A percentile compares a stretch with the other conserved stretches of the same genome.
These are phyloP conservation scores for Acrocyrtus sp. DNA, from an alignment of 2,888 invertebrate genomes.

Conservation along the genomic window DNA sequence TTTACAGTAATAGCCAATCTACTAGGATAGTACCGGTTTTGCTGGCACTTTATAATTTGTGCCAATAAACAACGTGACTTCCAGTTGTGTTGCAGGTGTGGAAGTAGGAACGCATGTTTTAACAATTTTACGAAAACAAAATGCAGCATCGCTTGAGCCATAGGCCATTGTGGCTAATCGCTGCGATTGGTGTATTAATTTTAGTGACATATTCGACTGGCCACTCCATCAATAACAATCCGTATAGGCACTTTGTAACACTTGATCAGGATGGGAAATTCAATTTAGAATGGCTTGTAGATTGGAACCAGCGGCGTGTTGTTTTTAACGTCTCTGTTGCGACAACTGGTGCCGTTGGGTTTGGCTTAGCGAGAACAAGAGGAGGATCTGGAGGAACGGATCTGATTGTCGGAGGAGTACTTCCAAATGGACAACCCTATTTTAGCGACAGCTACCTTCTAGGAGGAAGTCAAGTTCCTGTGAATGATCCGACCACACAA, in stretches of 20 bases:
- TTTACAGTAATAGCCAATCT: too few species aligned
- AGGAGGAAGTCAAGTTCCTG: not conserved
- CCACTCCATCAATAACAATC: not conserved
- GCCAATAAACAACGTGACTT: too few species aligned
- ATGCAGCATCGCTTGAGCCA: too few species aligned
- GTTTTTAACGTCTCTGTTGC: slow-evolving; percentile 16
- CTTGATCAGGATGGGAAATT: not conserved
- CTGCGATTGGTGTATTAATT: not conserved
- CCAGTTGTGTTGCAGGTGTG: too few species aligned
- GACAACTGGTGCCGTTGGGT: slow-evolving; percentile 15
- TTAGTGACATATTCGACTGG: slow-evolving; percentile 1
- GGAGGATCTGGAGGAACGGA: slow-evolving; percentile 8
- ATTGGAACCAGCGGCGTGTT: not conserved
- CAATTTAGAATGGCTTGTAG: slow-evolving; percentile 1
- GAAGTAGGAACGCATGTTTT: too few species aligned
- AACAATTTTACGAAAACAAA: too few species aligned
- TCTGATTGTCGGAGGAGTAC: slow-evolving; percentile 19
- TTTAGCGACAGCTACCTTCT: not conserved
- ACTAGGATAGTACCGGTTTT: too few species aligned
- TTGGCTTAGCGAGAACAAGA: slow-evolving; percentile 6
- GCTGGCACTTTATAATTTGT: too few species aligned
- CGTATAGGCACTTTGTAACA: not conserved
- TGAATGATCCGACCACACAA: not conserved
- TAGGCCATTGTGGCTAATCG: too few species aligned
- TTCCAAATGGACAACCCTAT: not conserved